These are phyloP conservation scores for Hirundo rustica DNA, from an alignment of 2,797 vertebrate species.

Conservation along the genomic window DNA sequence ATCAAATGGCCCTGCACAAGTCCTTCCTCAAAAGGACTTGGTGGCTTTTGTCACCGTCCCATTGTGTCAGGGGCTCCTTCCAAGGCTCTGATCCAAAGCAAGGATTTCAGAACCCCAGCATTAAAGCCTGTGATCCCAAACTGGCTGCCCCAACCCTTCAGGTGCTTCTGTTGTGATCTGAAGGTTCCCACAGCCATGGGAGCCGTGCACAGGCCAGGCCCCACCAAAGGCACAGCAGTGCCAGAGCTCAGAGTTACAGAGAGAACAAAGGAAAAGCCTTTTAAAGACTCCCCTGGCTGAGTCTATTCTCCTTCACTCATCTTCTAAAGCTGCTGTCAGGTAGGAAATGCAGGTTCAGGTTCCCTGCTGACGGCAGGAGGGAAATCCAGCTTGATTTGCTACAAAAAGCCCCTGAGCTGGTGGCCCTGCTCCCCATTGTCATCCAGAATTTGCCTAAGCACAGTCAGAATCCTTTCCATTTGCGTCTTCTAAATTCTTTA, in stretches of 20 bases:
- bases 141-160: neutral
- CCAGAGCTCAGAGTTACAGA: neutral
- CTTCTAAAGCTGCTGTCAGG: neutral
- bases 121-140: neutral
- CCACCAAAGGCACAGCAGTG: neutral
- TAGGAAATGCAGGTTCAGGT: neutral
- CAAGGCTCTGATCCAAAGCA: neutral
- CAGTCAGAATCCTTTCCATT: neutral
- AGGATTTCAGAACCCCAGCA: neutral
- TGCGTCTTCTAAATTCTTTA: neutral
- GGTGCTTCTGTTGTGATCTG: neutral
- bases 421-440: neutral
- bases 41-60: neutral
- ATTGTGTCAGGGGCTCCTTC: neutral
- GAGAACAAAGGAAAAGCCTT: neutral
- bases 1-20: neutral
- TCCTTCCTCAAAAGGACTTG: neutral
- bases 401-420: neutral
- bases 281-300: neutral
- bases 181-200: neutral
- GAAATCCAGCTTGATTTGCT: neutral
- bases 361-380: neutral
- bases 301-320: neutral
- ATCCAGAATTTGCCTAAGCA: neutral
- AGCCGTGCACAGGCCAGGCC: neutral